Evolutionary conservation across 2,113 vertebrate genomes (phyloP), one percentile per base, ranked within the genome.

Genomic region (Pongo abelii): DNA sequence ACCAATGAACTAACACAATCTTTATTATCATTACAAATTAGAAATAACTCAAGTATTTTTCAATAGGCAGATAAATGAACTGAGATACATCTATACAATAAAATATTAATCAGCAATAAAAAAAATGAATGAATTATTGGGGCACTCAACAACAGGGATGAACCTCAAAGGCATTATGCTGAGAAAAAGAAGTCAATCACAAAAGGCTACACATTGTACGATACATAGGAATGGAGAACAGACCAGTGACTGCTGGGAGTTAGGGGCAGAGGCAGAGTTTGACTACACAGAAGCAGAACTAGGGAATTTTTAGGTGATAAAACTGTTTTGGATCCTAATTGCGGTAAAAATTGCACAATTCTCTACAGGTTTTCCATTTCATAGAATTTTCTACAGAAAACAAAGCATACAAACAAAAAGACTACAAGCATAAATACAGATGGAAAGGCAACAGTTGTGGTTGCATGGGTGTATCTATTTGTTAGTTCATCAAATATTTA

Each of bases 41-140:
- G 0, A 75, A 93, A 89, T 18, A 78, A 75, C 2, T 0, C 46
- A 96, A 40, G 61, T 52, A 5, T 16, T 91, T 48, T 84, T 67
- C 46, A 83, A 38, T 14, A 86, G 17, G n/a, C 38, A 23, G 35
- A 95, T 79, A 94, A 93, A 78, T 35, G 17, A 92, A 85, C 18
- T 81, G 3, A 23, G 38, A 85, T 40, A 59, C 13, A 90, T 38
- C 14, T 8, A 50, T 79, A 79, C 23, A 79, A 11, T 4, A 3
- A 22, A 69, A 80, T 4, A 70, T 5, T 46, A 84, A 59, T 35
- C 61, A 90, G 14, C 14, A 80, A 64, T 43, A 43, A 85, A 92
- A 57, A 61, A 48, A 12, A 74, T 0, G 27, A 88, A 70, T 57
- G 35, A 89, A 81, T 91, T 77, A 40, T 3, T 93, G 38, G 78